Conservation (phyloP, 2,113 vertebrate genomes). For the Alectura lathami region DNA sequence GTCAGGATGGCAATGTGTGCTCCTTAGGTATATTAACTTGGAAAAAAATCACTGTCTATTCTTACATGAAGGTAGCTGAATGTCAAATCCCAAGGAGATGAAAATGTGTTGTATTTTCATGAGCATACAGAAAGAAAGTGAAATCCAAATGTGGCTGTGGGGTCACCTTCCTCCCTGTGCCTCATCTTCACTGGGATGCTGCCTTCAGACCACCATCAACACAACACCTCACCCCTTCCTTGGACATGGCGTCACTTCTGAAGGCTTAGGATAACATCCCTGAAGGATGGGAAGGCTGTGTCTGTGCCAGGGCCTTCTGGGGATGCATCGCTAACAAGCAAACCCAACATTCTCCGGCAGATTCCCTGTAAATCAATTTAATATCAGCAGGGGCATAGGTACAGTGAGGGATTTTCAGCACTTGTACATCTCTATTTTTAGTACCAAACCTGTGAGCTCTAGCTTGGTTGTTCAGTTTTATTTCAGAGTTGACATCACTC, state of each 20-base stretch:
- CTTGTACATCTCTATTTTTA: background rate
- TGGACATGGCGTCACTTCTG: background rate
- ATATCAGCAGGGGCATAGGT: background rate
- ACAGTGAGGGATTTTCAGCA: background rate
- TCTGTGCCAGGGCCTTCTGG: background rate
- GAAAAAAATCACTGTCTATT: background rate
- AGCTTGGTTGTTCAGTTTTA: background rate
- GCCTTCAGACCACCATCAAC: rapidly evolving
- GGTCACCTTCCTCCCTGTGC: background rate
- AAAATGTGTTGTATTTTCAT: background rate
- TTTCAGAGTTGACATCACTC: background rate
- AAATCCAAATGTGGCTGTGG: background rate
- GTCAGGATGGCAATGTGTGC: background rate
- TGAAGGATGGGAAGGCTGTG: background rate
- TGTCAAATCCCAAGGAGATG: background rate
- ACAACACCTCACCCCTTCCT: background rate
- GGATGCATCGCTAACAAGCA: background rate
- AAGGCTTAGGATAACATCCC: background rate
- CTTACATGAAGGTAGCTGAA: background rate
- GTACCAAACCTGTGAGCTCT: rapidly evolving
- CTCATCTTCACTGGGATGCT: background rate
- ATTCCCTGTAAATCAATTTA: background rate
- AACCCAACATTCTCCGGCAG: background rate
- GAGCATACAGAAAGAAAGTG: background rate
- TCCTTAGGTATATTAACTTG: background rate